Evolutionary conservation across 2,888 invertebrate species (phyloP).

Genomic region (Drosophila atripex): DNA sequence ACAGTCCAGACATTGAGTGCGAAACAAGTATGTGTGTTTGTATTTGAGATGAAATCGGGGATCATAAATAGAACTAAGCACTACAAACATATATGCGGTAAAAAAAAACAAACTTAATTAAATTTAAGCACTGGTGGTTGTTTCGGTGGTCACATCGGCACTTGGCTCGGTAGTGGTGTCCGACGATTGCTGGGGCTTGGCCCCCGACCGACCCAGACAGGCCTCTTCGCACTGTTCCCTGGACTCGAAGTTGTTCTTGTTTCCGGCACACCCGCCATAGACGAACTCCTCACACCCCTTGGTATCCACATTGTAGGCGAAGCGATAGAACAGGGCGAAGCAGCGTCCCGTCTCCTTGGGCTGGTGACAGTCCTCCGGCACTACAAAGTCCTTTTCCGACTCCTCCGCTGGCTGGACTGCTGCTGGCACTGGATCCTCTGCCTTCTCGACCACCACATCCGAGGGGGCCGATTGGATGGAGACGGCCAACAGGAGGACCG

Average conservation of each 20-base stretch:
- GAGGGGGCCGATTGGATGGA: slow-evolving; percentile 21
- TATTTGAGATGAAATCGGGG: slow-evolving; percentile 4
- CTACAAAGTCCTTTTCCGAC: slow-evolving; percentile 21
- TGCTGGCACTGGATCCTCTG: neutral
- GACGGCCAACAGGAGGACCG: slow-evolving; percentile 31
- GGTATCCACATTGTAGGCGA: slow-evolving; percentile 77
- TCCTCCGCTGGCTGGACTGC: neutral
- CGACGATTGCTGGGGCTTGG: slow-evolving; percentile 4
- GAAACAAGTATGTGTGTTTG: slow-evolving; percentile 2
- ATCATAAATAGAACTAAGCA: slow-evolving; percentile 31
- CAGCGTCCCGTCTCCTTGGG: slow-evolving; percentile 89
- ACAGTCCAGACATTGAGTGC: slow-evolving; percentile 9
- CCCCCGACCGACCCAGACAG: slow-evolving; percentile 81
- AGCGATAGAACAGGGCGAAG: slow-evolving; percentile 85
- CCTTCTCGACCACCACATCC: slow-evolving; percentile 63
- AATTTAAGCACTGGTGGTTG: slow-evolving; percentile 9
- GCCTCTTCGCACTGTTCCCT: slow-evolving; percentile 87
- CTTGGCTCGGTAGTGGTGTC: slow-evolving; percentile 32
- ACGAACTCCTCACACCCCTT: slow-evolving; percentile 88
- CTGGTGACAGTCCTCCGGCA: slow-evolving; percentile 86
- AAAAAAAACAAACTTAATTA: neutral
- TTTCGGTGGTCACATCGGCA: slow-evolving; percentile 43
- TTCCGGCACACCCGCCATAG: slow-evolving; percentile 91
- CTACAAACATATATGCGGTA: slow-evolving; percentile 15
- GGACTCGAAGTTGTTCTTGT: slow-evolving; percentile 90